Evolutionary conservation across 2,888 invertebrate species (phyloP).

Genomic region (Himalopsyche anomala): DNA sequence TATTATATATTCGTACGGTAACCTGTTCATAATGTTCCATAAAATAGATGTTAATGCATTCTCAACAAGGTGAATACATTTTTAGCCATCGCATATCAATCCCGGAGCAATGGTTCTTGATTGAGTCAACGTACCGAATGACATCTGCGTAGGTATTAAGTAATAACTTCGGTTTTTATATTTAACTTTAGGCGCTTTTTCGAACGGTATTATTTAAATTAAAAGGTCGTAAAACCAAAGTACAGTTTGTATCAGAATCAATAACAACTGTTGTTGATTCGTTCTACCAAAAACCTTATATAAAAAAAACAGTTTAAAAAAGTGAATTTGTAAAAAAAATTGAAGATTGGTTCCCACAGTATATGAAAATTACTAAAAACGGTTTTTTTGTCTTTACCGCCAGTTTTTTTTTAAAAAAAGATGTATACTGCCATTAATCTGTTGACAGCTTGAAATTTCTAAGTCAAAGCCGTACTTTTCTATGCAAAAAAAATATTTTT

Average conservation of each 20-base stretch:
- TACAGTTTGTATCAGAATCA: neutral
- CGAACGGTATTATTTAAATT: conserved; percentile 36
- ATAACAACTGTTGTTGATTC: neutral
- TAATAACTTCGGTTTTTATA: conserved; percentile 38
- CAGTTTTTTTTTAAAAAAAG: too few relatives aligned
- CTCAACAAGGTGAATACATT: conserved; percentile 22
- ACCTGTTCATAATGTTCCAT: conserved; percentile 11
- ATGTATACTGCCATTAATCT: too few relatives aligned
- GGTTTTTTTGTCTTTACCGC: too few relatives aligned
- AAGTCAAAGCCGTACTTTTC: too few relatives aligned
- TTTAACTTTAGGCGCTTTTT: conserved; percentile 30
- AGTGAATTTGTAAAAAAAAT: too few relatives aligned
- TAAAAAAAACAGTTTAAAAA: too few relatives aligned
- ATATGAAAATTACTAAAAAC: too few relatives aligned
- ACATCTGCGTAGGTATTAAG: conserved; percentile 35
- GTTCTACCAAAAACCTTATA: too few relatives aligned
- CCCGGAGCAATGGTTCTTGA: neutral
- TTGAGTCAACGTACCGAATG: conserved; percentile 35
- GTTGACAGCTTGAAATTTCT: too few relatives aligned
- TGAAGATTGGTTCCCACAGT: too few relatives aligned
- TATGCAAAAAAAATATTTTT: too few relatives aligned
- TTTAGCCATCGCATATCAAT: conserved; percentile 29
- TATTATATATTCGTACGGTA: neutral
- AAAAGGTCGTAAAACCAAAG: neutral
- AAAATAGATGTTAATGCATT: conserved; percentile 35